phyloP scores from a whole-genome alignment of 2,113 vertebrate genomes.

The Stictonetta naevosa region DNA sequence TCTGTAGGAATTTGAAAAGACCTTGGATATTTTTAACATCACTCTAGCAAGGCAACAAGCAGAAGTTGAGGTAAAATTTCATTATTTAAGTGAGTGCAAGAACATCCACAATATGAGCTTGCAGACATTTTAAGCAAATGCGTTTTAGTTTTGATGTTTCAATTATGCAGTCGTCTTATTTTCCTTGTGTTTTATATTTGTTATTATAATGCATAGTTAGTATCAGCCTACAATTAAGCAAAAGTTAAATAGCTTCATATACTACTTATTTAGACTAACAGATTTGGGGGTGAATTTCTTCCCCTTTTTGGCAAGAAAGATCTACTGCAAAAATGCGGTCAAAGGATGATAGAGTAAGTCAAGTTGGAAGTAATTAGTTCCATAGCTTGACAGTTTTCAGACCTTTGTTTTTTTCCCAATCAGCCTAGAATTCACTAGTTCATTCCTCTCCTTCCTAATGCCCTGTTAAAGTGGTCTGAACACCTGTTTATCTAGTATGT shows the following conservation, averaged over 20 bases:
- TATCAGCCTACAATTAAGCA: background rate
- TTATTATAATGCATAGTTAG: background rate
- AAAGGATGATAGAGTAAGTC: background rate
- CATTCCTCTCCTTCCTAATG: background rate
- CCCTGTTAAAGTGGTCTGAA: fast-evolving
- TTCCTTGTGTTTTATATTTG: background rate
- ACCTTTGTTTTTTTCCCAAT: too few species aligned
- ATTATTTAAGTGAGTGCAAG: background rate
- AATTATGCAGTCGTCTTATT: background rate
- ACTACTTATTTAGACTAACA: background rate
- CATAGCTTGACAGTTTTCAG: background rate
- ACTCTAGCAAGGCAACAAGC: conserved; percentile 94
- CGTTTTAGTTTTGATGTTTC: background rate
- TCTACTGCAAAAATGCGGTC: background rate
- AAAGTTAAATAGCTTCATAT: background rate
- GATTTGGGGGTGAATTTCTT: background rate
- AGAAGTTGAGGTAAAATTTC: conserved; percentile 91
- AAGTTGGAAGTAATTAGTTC: background rate
- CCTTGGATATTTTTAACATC: conserved; percentile 96
- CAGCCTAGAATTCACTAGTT: background rate
- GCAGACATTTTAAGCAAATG: background rate
- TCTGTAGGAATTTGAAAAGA: conserved; percentile 87
- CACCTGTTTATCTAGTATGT: background rate
- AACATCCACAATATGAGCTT: background rate
- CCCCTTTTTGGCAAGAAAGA: background rate